Percentiles rank a stretch among this genome's conserved stretches.
phyloP scores from a whole-genome alignment of 2,113 vertebrate genomes.

The Sitta europaea region DNA sequence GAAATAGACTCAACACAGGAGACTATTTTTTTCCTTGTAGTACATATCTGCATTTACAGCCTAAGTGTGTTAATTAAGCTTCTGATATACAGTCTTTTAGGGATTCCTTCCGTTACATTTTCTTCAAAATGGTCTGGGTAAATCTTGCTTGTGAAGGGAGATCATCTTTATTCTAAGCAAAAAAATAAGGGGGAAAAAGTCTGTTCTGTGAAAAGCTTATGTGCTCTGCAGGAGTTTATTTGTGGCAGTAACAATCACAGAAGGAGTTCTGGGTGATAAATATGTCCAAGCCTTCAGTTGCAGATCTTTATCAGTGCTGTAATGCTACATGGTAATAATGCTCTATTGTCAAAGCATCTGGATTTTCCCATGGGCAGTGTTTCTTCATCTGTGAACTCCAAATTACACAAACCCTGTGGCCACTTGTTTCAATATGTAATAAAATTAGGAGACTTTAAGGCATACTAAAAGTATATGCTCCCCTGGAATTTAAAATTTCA shows the following conservation, averaged over 20 bases:
- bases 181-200: background rate
- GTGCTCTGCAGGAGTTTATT: conserved; percentile 47
- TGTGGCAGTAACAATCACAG: background rate
- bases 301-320: background rate
- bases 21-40: conserved; percentile 17
- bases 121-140: conserved; percentile 11
- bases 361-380: background rate
- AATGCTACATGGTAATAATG: background rate
- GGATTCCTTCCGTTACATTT: conserved; percentile 50
- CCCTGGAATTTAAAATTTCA: background rate
- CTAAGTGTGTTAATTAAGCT: conserved; percentile 45
- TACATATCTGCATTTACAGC: conserved; percentile 45
- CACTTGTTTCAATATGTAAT: background rate
- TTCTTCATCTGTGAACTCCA: background rate
- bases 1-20: conserved; percentile 15
- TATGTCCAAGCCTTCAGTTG: background rate
- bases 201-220: conserved; percentile 23
- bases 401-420: background rate
- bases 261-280: conserved; percentile 45
- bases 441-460: background rate
- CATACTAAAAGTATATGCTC: background rate
- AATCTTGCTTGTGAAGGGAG: conserved; percentile 23
- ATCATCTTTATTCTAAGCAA: conserved; percentile 16
- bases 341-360: background rate
- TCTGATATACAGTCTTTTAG: conserved; percentile 42